Evolutionary conservation across 2,113 vertebrate species (phyloP).

Genomic region (Eupsittula cactorum): DNA sequence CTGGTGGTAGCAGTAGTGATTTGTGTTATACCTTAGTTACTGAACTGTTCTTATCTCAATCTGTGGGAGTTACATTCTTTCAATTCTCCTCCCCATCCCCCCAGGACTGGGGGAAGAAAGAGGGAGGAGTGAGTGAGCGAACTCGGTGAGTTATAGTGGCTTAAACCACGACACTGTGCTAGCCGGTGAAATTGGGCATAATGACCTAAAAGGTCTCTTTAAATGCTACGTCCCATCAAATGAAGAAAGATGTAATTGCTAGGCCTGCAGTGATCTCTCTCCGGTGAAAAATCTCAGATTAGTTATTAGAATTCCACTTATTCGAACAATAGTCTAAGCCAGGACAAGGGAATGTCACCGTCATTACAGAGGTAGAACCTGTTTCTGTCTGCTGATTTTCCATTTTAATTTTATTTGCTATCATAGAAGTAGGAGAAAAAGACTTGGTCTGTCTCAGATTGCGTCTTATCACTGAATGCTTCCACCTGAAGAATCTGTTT

Average conservation of each 20-base stretch:
- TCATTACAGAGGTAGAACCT: background rate
- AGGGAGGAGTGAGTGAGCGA: too few species aligned
- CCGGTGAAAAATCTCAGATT: background rate
- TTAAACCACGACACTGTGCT: background rate
- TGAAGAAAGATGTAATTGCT: background rate
- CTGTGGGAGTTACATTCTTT: too few species aligned
- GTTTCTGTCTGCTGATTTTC: background rate
- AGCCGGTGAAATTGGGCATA: background rate
- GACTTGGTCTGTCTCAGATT: background rate
- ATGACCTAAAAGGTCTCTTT: background rate
- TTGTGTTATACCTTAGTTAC: too few species aligned
- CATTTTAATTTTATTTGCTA: background rate
- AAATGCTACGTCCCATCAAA: background rate
- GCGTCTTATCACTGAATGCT: background rate
- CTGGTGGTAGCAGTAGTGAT: too few species aligned
- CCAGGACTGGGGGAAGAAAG: too few species aligned
- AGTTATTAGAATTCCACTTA: background rate
- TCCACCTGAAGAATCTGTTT: background rate
- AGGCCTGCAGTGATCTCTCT: background rate
- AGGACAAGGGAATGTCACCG: background rate
- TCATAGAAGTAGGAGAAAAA: background rate
- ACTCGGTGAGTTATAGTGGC: too few species aligned
- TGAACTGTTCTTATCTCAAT: too few species aligned
- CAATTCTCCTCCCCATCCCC: too few species aligned
- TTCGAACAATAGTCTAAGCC: background rate